These are phyloP conservation scores for Chaetophractus vellerosus DNA, from an alignment of 2,797 vertebrate species.

Conservation along the genomic window DNA sequence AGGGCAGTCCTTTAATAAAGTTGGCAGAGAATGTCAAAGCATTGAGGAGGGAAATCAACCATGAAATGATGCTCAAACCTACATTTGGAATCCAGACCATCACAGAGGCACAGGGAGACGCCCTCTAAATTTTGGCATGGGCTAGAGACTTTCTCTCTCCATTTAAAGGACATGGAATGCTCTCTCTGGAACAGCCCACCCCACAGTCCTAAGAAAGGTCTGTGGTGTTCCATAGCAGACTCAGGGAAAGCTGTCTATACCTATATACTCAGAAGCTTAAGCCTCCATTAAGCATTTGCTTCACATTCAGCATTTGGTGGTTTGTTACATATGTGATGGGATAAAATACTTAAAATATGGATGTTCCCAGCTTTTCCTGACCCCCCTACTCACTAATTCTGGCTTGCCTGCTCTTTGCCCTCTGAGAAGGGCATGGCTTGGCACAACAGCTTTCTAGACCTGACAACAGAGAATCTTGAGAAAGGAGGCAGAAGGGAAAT, in stretches of 20 bases:
- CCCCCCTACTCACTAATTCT: not conserved
- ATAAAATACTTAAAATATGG: not conserved
- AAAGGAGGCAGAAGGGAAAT: not conserved
- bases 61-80: not conserved
- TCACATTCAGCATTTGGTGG: not conserved
- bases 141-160: not conserved
- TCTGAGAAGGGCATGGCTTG: not conserved
- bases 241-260: not conserved
- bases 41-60: not conserved
- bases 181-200: not conserved
- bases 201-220: not conserved
- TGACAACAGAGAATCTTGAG: not conserved
- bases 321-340: not conserved
- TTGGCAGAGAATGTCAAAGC: not conserved
- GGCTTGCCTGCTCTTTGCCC: not conserved
- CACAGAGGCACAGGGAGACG: not conserved
- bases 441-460: not conserved
- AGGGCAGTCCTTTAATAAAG: too few species aligned
- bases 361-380: not conserved
- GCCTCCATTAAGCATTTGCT: rapidly evolving
- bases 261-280: too few species aligned
- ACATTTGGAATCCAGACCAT: not conserved
- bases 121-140: not conserved
- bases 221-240: not conserved
- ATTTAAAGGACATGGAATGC: not conserved